A percentile compares a stretch with the other conserved stretches of the same genome.
Evolutionary conservation across 2,888 invertebrate species (phyloP).

Genomic region (Julus scanicus): DNA sequence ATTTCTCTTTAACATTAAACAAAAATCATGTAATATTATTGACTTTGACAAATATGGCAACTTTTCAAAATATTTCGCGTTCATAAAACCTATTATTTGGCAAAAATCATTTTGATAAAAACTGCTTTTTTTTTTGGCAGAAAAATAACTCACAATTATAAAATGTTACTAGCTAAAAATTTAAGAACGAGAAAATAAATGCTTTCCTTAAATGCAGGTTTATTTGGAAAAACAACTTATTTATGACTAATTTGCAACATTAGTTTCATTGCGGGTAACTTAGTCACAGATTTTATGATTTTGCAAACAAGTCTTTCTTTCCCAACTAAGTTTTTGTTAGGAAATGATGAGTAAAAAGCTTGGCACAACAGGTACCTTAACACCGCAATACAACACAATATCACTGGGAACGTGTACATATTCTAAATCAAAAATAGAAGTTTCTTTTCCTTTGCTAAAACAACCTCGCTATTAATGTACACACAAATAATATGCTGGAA

Average conservation of each 20-base stretch:
- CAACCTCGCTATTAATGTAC: slow-evolving; percentile 9
- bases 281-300: background rate
- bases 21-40: no score
- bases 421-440: slow-evolving; percentile 9
- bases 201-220: background rate
- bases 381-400: slow-evolving; percentile 36
- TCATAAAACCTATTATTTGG: no score
- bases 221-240: no score
- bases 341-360: slow-evolving; percentile 1
- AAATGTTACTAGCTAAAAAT: no score
- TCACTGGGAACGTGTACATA: slow-evolving; percentile 13
- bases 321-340: background rate
- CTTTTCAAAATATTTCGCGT: no score
- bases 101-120: no score
- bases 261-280: background rate
- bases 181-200: no score
- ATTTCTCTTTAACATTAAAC: no score
- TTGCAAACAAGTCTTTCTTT: background rate
- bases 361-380: background rate
- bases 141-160: no score
- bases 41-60: no score
- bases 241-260: no score
- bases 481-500: slow-evolving; percentile 37
- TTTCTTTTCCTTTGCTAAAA: background rate
- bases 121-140: no score